Base-by-base conservation (phyloP, 2,888 invertebrate species). In the Leucophora obtusa region DNA sequence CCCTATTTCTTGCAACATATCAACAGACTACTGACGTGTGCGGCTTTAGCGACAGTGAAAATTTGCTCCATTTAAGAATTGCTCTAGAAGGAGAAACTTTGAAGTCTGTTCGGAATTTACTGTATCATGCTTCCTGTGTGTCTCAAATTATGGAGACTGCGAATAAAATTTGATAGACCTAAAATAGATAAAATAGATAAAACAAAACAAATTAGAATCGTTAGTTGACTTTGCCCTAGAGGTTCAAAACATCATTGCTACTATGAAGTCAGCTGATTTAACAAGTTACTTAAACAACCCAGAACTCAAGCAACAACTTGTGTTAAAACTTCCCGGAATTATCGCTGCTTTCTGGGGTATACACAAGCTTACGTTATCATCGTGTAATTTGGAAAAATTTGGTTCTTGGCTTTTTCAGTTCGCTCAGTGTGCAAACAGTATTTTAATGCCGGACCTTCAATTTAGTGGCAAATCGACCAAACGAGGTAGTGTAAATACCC, bases 181-280 rank as follows among this genome's bases (percentile, higher is more conserved):
- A 77, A 78, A 59, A 69, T 72, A 1, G 76, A 51, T 73, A 60
- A 71, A 79, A 8, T 66, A 76, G 21, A 68, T 65, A 14, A 71
- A 71, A 56, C 56, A 68, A 38, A 66, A 54, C 10, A 66, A 54
- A 21, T 21, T 66, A 15, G 66, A 66, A 1, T 21, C 21, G 7
- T 5, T 66, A 1, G 54, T 66, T n/a, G 66, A n/a, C n/a, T n/a
- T n/a, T n/a, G n/a, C n/a, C n/a, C n/a, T n/a, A n/a, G n/a, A n/a
- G n/a, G n/a, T n/a, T 54, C 81, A 82, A 65, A 81, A 76, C 18
- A 68, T 82, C 17, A 70, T 77, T 28, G 77, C 75, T 2, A 79
- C 82, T 10, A 82, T 82, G 50, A 79, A 83, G 35, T 63, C 80
- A 18, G 70, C 54, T 9, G 56, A 70, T 14, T 62, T 83, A n/a